Evolutionary conservation across 2,888 invertebrate genomes (phyloP).

Genomic region (Notodonta dromedarius): DNA sequence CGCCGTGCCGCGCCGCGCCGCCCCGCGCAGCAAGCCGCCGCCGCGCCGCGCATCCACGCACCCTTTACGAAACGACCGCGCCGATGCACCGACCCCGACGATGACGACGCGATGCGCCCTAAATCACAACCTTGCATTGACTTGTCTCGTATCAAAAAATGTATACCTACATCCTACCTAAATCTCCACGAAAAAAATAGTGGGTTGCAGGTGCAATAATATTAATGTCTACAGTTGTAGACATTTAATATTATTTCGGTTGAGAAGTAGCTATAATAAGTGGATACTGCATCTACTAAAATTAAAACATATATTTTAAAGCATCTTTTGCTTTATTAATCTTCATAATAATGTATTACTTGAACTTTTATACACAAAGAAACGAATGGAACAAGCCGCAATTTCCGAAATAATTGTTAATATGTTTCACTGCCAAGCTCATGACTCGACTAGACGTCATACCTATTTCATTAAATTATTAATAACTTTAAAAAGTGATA

Average conservation of each 20-base stretch:
- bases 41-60: conserved; percentile 10
- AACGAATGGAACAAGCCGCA: conserved; percentile 63
- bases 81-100: background rate
- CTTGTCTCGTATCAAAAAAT: too few relatives aligned
- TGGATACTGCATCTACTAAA: background rate
- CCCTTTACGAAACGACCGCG: background rate
- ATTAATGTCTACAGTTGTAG: too few relatives aligned
- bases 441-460: conserved; percentile 28
- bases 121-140: too few relatives aligned
- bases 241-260: too few relatives aligned
- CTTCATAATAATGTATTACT: conserved; percentile 55
- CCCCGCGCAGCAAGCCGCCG: conserved; percentile 1
- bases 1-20: conserved; percentile 8
- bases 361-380: conserved; percentile 62
- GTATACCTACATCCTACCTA: too few relatives aligned
- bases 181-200: too few relatives aligned
- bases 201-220: too few relatives aligned
- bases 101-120: background rate
- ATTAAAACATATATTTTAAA: conserved; percentile 34
- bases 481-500: conserved; percentile 37
- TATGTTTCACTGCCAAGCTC: conserved; percentile 49
- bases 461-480: conserved; percentile 30
- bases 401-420: conserved; percentile 30
- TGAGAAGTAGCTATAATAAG: too few relatives aligned
- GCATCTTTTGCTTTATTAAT: conserved; percentile 59